Evolutionary conservation across 2,113 vertebrate genomes (phyloP).

Genomic region (Lipophrys pholis): DNA sequence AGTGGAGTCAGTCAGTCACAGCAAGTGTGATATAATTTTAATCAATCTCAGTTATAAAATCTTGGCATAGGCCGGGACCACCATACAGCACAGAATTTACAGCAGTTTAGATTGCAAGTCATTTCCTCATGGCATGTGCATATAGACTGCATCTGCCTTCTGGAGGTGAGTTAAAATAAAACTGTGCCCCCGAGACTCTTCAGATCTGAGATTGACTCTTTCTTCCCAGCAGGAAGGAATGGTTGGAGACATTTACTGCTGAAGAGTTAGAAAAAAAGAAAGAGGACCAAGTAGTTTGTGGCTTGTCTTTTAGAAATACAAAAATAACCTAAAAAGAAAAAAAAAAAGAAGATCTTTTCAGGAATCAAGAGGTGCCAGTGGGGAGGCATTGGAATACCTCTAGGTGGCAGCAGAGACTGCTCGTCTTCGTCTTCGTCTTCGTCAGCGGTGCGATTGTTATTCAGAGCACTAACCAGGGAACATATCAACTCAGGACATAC

Average conservation of each 20-base stretch:
- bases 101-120: constrained; percentile 69
- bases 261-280: too few relatives aligned
- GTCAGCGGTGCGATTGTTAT: constrained; percentile 52
- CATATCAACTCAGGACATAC: constrained; percentile 55
- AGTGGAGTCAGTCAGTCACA: constrained; percentile 70
- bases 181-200: constrained; percentile 29
- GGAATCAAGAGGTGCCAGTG: constrained; percentile 24
- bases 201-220: constrained; percentile 42
- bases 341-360: constrained; percentile 8
- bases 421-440: constrained; percentile 12
- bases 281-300: too few relatives aligned
- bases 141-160: constrained; percentile 38
- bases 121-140: constrained; percentile 43
- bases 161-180: constrained; percentile 42
- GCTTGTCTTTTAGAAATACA: too few relatives aligned
- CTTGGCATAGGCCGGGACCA: constrained; percentile 58
- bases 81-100: constrained; percentile 68
- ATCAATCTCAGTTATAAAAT: constrained; percentile 80
- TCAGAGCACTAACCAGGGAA: constrained; percentile 61
- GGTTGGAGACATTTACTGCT: constrained; percentile 43
- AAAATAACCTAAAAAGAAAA: too few relatives aligned
- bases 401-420: constrained; percentile 77
- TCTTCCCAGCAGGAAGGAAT: constrained; percentile 38
- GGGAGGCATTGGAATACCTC: constrained; percentile 14
- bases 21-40: constrained; percentile 71